These are phyloP conservation scores for Mactromeris polynyma DNA, from an alignment of 2,888 invertebrate species.

Conservation along the genomic window DNA sequence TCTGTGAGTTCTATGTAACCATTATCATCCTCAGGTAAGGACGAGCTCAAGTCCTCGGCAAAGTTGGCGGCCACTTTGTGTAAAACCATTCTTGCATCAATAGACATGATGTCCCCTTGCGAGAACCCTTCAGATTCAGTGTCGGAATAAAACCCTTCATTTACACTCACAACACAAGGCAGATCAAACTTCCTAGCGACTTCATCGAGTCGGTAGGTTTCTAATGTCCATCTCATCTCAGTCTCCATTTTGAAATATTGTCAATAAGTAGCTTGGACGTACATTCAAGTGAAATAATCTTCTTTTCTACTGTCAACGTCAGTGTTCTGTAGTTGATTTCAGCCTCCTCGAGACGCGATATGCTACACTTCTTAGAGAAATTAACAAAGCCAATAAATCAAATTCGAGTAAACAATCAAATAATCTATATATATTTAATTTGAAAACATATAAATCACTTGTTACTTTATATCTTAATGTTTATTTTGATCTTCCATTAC, in stretches of 20 bases:
- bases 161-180: slow-evolving; percentile 55
- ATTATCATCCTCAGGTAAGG: not conserved
- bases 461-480: too few species aligned
- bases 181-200: slow-evolving; percentile 31
- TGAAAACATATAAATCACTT: too few species aligned
- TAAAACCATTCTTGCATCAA: slow-evolving; percentile 45
- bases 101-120: slow-evolving; percentile 53
- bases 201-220: slow-evolving; percentile 58
- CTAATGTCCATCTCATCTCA: slow-evolving; percentile 46
- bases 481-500: too few species aligned
- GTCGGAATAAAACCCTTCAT: slow-evolving; percentile 50
- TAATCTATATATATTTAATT: too few species aligned
- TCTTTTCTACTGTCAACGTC: too few species aligned
- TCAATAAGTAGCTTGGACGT: too few species aligned
- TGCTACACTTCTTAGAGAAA: too few species aligned
- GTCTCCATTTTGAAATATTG: not conserved
- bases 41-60: not conserved
- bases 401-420: too few species aligned
- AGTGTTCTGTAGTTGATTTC: too few species aligned
- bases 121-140: slow-evolving; percentile 58
- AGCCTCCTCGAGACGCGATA: too few species aligned
- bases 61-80: slow-evolving; percentile 61
- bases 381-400: too few species aligned
- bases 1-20: slow-evolving; percentile 25
- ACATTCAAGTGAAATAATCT: too few species aligned